A percentile compares a stretch with the other conserved stretches of the same genome.
phyloP scores from a whole-genome alignment of 2,113 vertebrate species.

The Syrrhaptes paradoxus region DNA sequence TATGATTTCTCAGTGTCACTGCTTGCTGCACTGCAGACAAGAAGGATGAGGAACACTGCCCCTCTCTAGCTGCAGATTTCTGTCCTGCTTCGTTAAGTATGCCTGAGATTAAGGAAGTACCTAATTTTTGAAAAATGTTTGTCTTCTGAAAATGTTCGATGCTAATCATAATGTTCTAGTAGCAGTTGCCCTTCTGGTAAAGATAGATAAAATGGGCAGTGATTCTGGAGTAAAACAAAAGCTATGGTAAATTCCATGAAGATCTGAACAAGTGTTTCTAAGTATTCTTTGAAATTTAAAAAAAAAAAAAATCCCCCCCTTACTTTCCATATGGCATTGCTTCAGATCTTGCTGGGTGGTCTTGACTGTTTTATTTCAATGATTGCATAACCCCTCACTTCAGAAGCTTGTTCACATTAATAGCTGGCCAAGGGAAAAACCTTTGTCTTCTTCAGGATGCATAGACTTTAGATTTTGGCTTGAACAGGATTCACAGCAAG shows the following conservation, averaged over 20 bases:
- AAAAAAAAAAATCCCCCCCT: neutral
- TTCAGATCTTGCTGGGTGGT: slow-evolving; percentile 27
- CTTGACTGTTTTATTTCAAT: neutral
- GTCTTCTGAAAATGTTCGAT: neutral
- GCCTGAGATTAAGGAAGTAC: neutral
- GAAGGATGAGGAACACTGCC: neutral
- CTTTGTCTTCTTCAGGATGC: neutral
- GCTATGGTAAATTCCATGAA: neutral
- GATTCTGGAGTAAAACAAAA: neutral
- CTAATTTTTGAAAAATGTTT: neutral
- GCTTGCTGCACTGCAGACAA: neutral
- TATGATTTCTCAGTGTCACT: neutral
- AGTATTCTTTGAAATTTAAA: neutral
- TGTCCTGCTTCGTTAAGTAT: neutral
- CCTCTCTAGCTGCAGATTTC: neutral
- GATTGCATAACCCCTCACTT: neutral
- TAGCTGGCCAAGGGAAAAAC: neutral
- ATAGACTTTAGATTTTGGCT: neutral
- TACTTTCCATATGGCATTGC: neutral
- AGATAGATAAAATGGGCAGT: neutral
- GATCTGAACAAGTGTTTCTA: neutral
- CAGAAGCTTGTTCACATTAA: neutral
- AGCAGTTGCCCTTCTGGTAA: neutral
- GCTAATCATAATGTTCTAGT: neutral
- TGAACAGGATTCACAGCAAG: neutral